A percentile compares a stretch with the other conserved stretches of the same genome.
Evolutionary conservation across 2,888 invertebrate species (phyloP).

Genomic region (Acrocyrtus sp.): DNA sequence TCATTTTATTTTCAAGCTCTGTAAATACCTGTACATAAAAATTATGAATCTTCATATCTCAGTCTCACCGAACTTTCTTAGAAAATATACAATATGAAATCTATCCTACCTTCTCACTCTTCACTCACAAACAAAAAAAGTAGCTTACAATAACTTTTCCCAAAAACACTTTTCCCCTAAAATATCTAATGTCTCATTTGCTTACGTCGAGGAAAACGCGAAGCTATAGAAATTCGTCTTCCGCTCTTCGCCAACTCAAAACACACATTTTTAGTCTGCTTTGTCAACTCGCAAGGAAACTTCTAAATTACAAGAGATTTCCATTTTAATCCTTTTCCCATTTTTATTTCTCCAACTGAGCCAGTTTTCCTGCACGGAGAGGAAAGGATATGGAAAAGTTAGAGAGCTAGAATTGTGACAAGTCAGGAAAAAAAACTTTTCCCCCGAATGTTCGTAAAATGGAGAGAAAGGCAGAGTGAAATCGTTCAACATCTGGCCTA

Average conservation of each 20-base stretch:
- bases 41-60: neutral
- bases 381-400: no score
- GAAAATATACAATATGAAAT: no score
- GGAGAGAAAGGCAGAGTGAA: neutral
- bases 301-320: slow-evolving; percentile 1
- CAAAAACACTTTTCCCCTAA: slow-evolving; percentile 3
- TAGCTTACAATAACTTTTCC: neutral
- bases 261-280: no score
- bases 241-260: no score
- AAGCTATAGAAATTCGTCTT: no score
- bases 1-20: slow-evolving; percentile 37
- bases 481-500: slow-evolving; percentile 23
- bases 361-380: no score
- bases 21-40: slow-evolving; percentile 6
- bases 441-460: neutral
- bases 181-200: neutral
- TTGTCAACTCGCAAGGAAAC: no score
- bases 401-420: neutral
- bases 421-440: neutral
- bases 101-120: neutral
- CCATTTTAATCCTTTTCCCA: no score
- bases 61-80: no score
- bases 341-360: no score
- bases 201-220: neutral
- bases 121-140: neutral